phyloP scores from a whole-genome alignment of 2,113 vertebrate species.

The Anhinga rufa region DNA sequence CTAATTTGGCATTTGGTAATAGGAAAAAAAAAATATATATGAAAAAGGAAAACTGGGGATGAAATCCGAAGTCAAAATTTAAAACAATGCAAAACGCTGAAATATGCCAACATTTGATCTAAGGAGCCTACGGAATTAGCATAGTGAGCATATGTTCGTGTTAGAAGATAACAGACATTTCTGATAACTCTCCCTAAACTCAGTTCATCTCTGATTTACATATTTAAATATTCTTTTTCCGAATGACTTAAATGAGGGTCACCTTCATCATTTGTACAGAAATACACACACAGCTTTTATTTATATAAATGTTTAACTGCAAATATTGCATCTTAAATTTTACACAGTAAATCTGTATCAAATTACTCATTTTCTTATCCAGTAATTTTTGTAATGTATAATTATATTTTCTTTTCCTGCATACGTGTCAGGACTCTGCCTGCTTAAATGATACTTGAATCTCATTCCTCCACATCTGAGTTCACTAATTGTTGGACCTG shows the following conservation, averaged over 20 bases:
- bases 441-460: not conserved
- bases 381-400: not conserved
- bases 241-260: not conserved
- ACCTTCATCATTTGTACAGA: not conserved
- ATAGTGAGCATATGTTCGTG: constrained; percentile 22
- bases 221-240: not conserved
- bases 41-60: not conserved
- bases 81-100: not conserved
- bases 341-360: not conserved
- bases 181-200: constrained; percentile 21
- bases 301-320: not conserved
- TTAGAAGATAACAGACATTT: constrained; percentile 34
- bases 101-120: not conserved
- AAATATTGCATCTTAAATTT: constrained; percentile 2
- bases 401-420: not conserved
- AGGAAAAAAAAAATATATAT: not conserved
- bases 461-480: not conserved
- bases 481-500: not conserved
- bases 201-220: constrained; percentile 6
- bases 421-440: not conserved
- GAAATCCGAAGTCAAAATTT: not conserved
- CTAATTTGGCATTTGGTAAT: not conserved
- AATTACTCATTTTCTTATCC: not conserved
- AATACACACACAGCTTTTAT: not conserved
- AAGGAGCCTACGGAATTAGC: not conserved